Evolutionary conservation across 2,797 vertebrate species (phyloP).

Genomic region (Schizothorax lantsangensis): DNA sequence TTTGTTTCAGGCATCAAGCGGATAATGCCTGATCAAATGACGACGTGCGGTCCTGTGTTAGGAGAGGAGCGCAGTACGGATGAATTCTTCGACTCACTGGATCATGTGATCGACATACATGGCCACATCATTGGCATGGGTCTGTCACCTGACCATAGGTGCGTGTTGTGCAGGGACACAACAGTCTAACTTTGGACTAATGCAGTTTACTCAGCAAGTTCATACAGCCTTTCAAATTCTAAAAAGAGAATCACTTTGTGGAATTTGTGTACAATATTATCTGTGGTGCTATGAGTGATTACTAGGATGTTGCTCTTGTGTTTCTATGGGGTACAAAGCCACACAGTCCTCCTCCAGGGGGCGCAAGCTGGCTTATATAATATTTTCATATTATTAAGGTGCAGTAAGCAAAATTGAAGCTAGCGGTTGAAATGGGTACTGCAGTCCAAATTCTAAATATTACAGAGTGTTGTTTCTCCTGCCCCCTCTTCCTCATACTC

Average conservation of each 20-base stretch:
- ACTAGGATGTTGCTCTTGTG: conserved; percentile 9
- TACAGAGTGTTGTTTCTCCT: neutral
- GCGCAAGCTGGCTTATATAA: neutral
- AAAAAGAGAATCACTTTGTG: neutral
- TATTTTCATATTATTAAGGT: neutral
- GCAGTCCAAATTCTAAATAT: neutral
- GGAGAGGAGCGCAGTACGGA: conserved; percentile 89
- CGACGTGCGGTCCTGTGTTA: conserved; percentile 89
- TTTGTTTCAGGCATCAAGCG: conserved; percentile 87
- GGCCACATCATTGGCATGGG: conserved; percentile 99
- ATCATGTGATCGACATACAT: conserved; percentile 95
- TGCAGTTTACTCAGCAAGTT: neutral
- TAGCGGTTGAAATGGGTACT: neutral
- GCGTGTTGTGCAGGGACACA: neutral
- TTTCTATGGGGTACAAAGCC: neutral
- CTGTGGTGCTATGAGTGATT: neutral
- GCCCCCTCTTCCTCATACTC: neutral
- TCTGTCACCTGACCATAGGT: conserved; percentile 97
- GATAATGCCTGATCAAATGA: conserved; percentile 97
- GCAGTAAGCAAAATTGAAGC: neutral
- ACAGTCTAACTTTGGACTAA: neutral
- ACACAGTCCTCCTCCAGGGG: neutral
- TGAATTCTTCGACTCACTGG: conserved; percentile 94
- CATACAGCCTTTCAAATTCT: neutral
- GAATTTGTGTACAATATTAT: neutral